phyloP scores from a whole-genome alignment of 2,888 invertebrate genomes.

The Eustalomyia histrio region DNA sequence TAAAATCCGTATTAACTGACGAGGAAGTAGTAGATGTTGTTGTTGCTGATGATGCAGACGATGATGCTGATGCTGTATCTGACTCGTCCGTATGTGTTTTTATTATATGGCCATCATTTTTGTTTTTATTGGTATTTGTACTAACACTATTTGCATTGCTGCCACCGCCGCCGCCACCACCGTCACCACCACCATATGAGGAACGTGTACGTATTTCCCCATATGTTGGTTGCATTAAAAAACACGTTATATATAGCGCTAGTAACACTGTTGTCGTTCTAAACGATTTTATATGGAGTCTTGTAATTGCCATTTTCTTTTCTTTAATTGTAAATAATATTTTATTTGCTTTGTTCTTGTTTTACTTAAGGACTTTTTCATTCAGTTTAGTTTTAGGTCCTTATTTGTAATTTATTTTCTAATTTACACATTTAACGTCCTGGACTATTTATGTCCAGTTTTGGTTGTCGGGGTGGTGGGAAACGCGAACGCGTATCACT shows the following conservation, averaged over 20 bases:
- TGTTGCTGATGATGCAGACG: not conserved
- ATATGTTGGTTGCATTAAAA: slow-evolving; percentile 17
- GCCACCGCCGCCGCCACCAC: too few relatives aligned
- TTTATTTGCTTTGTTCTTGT: not conserved
- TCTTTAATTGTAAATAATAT: not conserved
- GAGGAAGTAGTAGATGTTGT: slow-evolving; percentile 26
- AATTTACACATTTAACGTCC: slow-evolving; percentile 53
- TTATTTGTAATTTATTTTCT: slow-evolving; percentile 39
- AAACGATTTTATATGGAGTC: slow-evolving; percentile 54
- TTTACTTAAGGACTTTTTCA: slow-evolving; percentile 17
- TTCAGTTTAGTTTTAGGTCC: not conserved
- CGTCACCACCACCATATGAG: too few relatives aligned
- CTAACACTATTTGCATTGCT: slow-evolving; percentile 49
- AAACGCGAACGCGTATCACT: slow-evolving; percentile 61
- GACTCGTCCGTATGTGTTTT: slow-evolving; percentile 17
- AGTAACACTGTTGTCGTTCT: slow-evolving; percentile 44
- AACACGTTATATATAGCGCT: slow-evolving; percentile 32
- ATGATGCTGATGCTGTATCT: slow-evolving; percentile 18
- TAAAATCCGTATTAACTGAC: slow-evolving; percentile 72
- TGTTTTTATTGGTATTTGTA: slow-evolving; percentile 55
- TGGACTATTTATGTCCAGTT: slow-evolving; percentile 46
- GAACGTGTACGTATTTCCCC: slow-evolving; percentile 62
- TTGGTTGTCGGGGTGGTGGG: slow-evolving; percentile 2
- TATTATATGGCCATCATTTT: slow-evolving; percentile 66
- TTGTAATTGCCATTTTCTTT: slow-evolving; percentile 49